Evolutionary conservation across 2,113 vertebrate species (phyloP).

Genomic region (Thryonomys swinderianus): DNA sequence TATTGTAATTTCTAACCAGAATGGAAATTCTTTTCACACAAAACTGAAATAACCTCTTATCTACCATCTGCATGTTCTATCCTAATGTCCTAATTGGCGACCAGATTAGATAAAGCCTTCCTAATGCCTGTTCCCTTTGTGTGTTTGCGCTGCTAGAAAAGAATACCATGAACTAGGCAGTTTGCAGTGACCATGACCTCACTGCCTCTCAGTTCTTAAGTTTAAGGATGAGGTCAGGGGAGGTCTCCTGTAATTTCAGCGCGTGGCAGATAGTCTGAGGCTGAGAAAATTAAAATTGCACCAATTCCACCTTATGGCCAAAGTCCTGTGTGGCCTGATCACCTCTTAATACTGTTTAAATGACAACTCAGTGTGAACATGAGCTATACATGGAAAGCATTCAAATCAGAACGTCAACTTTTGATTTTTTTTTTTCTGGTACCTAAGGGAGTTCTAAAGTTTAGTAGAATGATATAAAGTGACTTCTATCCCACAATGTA

Average conservation of each 20-base stretch:
- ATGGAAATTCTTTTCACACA: not conserved
- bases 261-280: too few species aligned
- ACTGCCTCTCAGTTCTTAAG: too few species aligned
- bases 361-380: not conserved
- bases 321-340: too few species aligned
- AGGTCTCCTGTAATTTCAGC: not conserved
- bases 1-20: not conserved
- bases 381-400: not conserved
- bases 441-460: not conserved
- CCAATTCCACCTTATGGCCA: not conserved
- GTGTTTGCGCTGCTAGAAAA: not conserved
- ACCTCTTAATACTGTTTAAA: not conserved
- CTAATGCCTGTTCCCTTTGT: not conserved
- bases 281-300: not conserved
- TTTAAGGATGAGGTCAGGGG: accelerated
- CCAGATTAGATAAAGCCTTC: not conserved
- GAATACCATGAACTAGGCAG: accelerated
- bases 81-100: not conserved
- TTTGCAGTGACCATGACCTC: not conserved
- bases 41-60: not conserved
- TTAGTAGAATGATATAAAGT: not conserved
- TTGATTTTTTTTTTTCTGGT: not conserved
- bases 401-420: not conserved
- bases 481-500: not conserved
- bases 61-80: not conserved